Evolutionary conservation across 2,888 invertebrate species (phyloP).

Genomic region (Hirtodrosophila trivittata): DNA sequence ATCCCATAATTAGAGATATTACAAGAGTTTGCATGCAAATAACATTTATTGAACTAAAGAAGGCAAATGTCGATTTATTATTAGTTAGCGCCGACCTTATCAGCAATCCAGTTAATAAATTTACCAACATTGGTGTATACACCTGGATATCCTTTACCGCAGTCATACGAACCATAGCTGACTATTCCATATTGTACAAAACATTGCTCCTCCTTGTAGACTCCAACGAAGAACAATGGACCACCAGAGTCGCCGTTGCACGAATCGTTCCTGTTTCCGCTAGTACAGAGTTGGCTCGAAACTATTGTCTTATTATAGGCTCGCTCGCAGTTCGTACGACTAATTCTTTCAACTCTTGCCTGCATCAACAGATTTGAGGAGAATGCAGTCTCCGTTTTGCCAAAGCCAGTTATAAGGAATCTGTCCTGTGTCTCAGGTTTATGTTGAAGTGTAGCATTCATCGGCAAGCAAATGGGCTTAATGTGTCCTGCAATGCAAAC

Average conservation of each 20-base stretch:
- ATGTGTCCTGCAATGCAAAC: neutral
- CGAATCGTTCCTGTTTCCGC: neutral
- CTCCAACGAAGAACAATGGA: neutral
- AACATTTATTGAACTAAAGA: no score
- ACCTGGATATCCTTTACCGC: neutral
- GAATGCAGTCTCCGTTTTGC: neutral
- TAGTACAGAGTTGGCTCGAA: neutral
- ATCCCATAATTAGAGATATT: no score
- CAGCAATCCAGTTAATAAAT: neutral
- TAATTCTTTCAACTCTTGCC: neutral
- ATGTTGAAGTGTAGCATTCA: neutral
- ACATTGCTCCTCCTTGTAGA: neutral
- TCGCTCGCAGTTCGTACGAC: neutral
- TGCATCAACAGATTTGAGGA: neutral
- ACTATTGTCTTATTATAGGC: neutral
- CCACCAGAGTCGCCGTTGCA: constrained; percentile 6
- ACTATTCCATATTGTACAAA: constrained; percentile 7
- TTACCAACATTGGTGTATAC: constrained; percentile 7
- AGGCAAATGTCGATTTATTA: no score
- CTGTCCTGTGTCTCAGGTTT: neutral
- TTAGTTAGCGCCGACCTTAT: neutral
- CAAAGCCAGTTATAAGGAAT: neutral
- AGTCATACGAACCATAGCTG: neutral
- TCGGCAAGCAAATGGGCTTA: constrained; percentile 4
- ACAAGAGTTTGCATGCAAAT: no score